Percentiles rank a stretch among this genome's conserved stretches.
These are phyloP conservation scores for Myiozetetes cayanensis DNA, from an alignment of 2,113 vertebrate genomes.

Conservation along the genomic window DNA sequence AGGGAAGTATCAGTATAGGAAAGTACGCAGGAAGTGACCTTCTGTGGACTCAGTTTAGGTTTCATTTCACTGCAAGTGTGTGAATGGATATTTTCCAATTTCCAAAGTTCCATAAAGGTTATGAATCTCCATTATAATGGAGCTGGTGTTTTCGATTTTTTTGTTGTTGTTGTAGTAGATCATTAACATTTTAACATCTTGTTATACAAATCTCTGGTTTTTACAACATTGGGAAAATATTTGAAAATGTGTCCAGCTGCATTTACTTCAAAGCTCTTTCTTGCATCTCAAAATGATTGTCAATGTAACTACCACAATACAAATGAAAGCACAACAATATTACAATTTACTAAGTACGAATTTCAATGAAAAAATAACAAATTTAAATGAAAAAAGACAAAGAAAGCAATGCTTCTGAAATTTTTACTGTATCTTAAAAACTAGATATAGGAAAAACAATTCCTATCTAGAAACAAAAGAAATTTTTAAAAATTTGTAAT, in stretches of 20 bases:
- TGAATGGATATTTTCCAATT: not conserved
- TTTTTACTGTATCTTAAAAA: not conserved
- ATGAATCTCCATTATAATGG: not conserved
- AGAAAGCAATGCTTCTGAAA: not conserved
- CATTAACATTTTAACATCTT: not conserved
- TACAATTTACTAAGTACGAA: not conserved
- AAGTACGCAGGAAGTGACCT: not conserved
- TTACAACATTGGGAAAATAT: not conserved
- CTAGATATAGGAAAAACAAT: not conserved
- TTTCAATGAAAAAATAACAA: not conserved
- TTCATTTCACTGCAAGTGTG: not conserved
- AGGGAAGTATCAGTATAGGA: not conserved
- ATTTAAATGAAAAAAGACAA: not conserved
- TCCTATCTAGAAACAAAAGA: not conserved
- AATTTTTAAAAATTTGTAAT: not conserved
- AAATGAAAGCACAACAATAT: not conserved
- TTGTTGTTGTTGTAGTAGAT: not conserved
- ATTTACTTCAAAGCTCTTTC: not conserved
- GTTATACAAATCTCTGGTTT: not conserved
- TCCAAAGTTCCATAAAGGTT: not conserved
- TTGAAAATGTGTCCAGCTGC: not conserved
- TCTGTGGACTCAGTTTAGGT: not conserved
- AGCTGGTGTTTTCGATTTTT: not conserved
- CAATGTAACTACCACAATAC: not conserved
- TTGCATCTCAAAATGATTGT: not conserved